phyloP scores from a whole-genome alignment of 2,888 invertebrate species.

The Isoperla grammatica region DNA sequence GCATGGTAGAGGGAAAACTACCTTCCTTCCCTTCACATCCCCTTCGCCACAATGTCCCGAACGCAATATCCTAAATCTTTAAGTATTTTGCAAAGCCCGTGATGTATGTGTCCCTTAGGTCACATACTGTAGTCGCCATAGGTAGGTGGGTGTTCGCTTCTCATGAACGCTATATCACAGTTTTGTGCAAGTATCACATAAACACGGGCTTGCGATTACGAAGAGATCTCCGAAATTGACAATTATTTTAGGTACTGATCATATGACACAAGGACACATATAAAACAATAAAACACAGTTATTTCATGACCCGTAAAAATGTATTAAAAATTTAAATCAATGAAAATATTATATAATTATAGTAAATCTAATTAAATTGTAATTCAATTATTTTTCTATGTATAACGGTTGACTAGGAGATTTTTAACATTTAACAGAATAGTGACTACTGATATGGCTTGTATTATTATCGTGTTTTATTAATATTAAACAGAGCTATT shows the following conservation, averaged over 20 bases:
- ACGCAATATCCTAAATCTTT: slow-evolving; percentile 10
- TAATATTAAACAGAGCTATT: no score
- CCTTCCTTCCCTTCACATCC: neutral
- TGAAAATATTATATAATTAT: no score
- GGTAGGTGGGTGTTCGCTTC: neutral
- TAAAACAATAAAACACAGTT: no score
- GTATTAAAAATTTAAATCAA: no score
- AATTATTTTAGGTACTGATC: neutral
- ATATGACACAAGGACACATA: no score
- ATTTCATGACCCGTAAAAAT: no score
- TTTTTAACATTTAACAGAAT: no score
- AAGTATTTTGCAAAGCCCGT: neutral
- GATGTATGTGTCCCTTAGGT: slow-evolving; percentile 9
- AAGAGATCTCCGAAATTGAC: neutral
- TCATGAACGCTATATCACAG: neutral
- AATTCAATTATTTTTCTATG: no score
- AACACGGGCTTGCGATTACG: neutral
- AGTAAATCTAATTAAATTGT: no score
- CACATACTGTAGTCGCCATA: neutral
- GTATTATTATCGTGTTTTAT: no score
- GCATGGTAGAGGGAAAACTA: neutral
- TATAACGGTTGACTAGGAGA: no score
- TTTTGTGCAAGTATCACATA: neutral
- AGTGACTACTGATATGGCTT: no score
- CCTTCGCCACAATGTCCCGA: neutral